Conservation (phyloP, 2,888 invertebrate species). For the Apodemia zela region DNA sequence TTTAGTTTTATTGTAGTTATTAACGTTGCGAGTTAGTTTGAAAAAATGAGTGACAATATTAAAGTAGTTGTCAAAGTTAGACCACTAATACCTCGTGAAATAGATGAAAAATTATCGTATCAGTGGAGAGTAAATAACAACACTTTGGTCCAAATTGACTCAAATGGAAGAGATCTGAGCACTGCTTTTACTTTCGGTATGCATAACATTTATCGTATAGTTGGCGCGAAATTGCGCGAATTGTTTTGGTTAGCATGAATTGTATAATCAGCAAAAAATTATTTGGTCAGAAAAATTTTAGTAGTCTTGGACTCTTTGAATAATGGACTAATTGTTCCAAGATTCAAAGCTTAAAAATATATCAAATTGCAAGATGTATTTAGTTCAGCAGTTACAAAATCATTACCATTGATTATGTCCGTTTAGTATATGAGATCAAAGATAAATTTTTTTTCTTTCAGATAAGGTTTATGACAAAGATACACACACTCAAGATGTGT, state of each 20-base stretch:
- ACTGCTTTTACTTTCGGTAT: conserved; percentile 61
- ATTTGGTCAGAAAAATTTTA: neutral
- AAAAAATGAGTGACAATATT: conserved; percentile 83
- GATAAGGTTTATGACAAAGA: conserved; percentile 86
- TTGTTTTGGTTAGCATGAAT: neutral
- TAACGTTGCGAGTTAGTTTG: neutral
- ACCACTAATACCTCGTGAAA: conserved; percentile 83
- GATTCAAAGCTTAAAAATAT: too few species aligned
- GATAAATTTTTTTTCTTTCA: conserved; percentile 53
- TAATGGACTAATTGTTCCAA: neutral
- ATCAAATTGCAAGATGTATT: too few species aligned
- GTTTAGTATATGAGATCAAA: neutral
- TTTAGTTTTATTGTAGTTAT: neutral
- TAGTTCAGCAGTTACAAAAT: too few species aligned
- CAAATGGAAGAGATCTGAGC: conserved; percentile 61
- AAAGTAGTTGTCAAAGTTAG: conserved; percentile 88
- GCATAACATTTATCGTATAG: conserved; percentile 31
- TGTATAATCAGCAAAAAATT: neutral
- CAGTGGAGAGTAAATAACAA: conserved; percentile 83
- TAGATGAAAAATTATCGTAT: conserved; percentile 73
- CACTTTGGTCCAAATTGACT: conserved; percentile 79
- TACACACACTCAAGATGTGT: conserved; percentile 82
- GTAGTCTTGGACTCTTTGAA: neutral
- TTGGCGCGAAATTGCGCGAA: conserved; percentile 10
- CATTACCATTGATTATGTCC: too few species aligned